phyloP scores from a whole-genome alignment of 30 jellyfish, hydroid and myxozoan genomes.

The Aurelia sp. region DNA sequence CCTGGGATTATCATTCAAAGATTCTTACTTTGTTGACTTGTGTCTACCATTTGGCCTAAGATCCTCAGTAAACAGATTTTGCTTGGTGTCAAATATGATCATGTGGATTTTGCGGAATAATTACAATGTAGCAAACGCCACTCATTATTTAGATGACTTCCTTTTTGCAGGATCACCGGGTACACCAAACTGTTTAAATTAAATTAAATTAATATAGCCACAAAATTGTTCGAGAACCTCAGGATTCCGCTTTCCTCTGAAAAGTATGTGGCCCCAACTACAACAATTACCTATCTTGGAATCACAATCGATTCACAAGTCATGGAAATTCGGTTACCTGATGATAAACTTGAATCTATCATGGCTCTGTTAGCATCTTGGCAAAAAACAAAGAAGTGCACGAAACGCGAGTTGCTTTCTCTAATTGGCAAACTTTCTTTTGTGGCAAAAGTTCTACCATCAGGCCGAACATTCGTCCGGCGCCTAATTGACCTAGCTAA shows the following conservation, averaged over 20 bases:
- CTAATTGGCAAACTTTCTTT: no score
- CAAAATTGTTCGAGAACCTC: neutral
- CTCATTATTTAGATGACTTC: neutral
- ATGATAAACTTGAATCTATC: no score
- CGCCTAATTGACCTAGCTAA: no score
- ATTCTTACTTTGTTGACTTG: constrained; percentile 57
- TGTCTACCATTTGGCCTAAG: constrained; percentile 80
- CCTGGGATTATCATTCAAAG: constrained; percentile 24
- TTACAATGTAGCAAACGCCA: neutral
- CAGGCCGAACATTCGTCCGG: no score
- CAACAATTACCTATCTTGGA: neutral
- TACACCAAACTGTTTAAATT: neutral
- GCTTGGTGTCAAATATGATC: neutral
- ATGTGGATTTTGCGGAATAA: neutral
- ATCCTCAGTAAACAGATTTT: constrained; percentile 57
- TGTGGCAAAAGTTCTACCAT: no score
- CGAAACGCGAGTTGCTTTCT: no score
- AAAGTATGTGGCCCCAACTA: neutral
- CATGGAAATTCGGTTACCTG: no score
- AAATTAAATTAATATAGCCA: neutral
- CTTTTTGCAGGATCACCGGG: neutral
- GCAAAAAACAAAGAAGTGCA: no score
- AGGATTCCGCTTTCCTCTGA: neutral
- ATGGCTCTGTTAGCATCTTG: no score
- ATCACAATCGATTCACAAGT: neutral